phyloP scores from a whole-genome alignment of 2,888 invertebrate species.

The Augochlorella aurata region DNA sequence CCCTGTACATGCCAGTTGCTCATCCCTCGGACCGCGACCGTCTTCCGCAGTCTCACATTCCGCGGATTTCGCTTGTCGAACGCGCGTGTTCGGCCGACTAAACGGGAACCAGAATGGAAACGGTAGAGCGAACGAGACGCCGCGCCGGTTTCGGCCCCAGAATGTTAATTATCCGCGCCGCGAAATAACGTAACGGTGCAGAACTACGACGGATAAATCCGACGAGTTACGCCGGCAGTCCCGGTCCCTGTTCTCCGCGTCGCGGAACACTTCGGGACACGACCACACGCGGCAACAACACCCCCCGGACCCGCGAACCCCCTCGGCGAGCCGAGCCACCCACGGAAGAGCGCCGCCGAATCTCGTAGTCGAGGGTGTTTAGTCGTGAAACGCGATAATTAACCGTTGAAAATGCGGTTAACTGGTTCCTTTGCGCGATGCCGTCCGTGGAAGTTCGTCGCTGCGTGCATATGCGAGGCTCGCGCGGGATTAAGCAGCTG shows the following conservation, averaged over 20 bases:
- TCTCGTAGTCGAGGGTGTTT: slow-evolving; percentile 53
- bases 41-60: background rate
- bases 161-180: slow-evolving; percentile 66
- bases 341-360: slow-evolving; percentile 10
- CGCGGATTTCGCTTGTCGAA: background rate
- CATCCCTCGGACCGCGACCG: background rate
- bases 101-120: background rate
- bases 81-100: slow-evolving; percentile 2
- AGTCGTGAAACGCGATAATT: slow-evolving; percentile 68
- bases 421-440: slow-evolving; percentile 41
- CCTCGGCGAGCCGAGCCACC: background rate
- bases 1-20: no score
- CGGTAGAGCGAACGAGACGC: background rate
- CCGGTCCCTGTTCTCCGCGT: slow-evolving; percentile 21
- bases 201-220: slow-evolving; percentile 60
- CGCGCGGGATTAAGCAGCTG: background rate
- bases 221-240: slow-evolving; percentile 18
- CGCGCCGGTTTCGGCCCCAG: slow-evolving; percentile 5
- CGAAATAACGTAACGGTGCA: slow-evolving; percentile 58
- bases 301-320: no score
- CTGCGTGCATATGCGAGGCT: background rate
- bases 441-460: slow-evolving; percentile 11
- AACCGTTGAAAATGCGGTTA: slow-evolving; percentile 65
- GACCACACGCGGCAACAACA: slow-evolving; percentile 42
- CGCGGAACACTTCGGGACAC: slow-evolving; percentile 38